Evolutionary conservation across 2,797 vertebrate genomes (phyloP), one percentile per base, ranked within the genome.

Genomic region (Betta splendens): DNA sequence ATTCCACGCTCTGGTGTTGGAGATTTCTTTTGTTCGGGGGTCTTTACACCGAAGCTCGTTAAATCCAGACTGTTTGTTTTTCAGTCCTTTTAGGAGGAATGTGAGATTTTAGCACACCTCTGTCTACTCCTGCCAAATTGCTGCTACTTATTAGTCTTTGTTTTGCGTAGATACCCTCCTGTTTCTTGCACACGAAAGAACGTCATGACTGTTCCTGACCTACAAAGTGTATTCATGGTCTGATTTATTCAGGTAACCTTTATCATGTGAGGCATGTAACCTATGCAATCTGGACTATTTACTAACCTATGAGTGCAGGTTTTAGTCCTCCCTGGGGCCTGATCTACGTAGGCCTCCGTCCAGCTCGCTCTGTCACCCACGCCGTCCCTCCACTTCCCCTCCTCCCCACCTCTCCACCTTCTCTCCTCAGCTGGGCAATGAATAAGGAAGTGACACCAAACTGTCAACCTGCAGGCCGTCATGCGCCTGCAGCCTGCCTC

Each of bases 371-470:
- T 76, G 38, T 58, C 70, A 56, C 48, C 65, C 60, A 23, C 59
- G 35, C 60, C 68, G 58, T 64, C 56, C 52, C 75, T 77, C 72
- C 57, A 59, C 29, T 39, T 44, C 46, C 57, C 35, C 40, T 36
- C 36, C 51, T 62, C 67, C 43, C 38, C 39, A 39, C 44, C 61
- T 31, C 55, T 46, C 37, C 44, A 35, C 49, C 23, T 13, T 73
- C 67, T 79, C 75, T 40, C 86, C 86, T 90, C 78, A 83, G 60
- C 36, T 75, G 61, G 85, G 71, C 86, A 86, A 81, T 79, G 82
- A 91, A 88, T 85, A 88, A 88, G 77, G 52, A 87, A 77, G 75
- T 91, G 90, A 91, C 92, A 93, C 91, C 90, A 92, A 91, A 91
- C 90, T 92, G 89, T 91, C 91, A 91, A 77, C 84, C 85, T 78